These are phyloP conservation scores for Pterocles orientalis DNA, from an alignment of 2,113 vertebrate species.

Conservation along the genomic window DNA sequence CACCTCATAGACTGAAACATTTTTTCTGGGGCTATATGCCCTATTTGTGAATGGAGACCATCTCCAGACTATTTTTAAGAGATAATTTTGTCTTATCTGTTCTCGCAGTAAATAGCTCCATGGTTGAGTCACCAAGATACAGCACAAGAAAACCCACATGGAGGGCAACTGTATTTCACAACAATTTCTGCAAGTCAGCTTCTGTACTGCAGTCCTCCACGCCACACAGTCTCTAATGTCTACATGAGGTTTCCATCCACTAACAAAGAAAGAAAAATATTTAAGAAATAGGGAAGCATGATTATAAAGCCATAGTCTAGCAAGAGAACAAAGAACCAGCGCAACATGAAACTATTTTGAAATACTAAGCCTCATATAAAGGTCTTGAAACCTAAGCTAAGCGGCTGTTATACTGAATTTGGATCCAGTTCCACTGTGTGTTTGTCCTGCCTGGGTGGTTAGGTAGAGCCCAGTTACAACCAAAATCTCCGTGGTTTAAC, in stretches of 20 bases:
- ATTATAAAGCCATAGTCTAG: neutral
- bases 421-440: neutral
- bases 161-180: neutral
- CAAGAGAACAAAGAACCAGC: neutral
- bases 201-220: neutral
- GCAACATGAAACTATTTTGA: neutral
- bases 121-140: neutral
- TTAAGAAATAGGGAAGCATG: neutral
- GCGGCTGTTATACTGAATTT: neutral
- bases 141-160: neutral
- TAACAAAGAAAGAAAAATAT: neutral
- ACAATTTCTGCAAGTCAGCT: neutral
- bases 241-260: neutral
- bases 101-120: neutral
- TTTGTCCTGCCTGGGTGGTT: neutral
- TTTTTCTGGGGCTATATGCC: neutral
- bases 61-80: neutral
- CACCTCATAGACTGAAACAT: neutral
- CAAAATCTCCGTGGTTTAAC: neutral
- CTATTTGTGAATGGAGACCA: neutral
- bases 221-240: neutral
- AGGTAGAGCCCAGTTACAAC: neutral
- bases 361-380: neutral
- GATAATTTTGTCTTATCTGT: neutral
- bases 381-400: neutral